Conservation (phyloP, 2,888 invertebrate genomes). For the Phlogophora meticulosa region DNA sequence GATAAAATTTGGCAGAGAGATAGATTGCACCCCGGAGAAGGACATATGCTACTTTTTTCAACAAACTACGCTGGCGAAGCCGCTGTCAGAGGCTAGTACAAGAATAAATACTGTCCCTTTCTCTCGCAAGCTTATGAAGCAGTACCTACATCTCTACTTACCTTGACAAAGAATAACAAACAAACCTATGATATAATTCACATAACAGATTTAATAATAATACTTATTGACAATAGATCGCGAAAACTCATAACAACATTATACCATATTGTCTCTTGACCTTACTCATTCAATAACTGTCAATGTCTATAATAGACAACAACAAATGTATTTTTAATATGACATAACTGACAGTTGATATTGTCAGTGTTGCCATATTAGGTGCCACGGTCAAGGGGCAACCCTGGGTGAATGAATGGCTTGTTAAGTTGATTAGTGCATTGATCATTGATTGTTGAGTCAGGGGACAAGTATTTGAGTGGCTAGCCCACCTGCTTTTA, state of each 20-base stretch:
- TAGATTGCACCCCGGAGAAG: too few species aligned
- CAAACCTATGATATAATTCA: not conserved
- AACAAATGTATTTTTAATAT: slow-evolving; percentile 40
- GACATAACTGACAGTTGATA: slow-evolving; percentile 53
- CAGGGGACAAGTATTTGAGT: slow-evolving; percentile 27
- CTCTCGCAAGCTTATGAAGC: too few species aligned
- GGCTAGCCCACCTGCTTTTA: slow-evolving; percentile 1
- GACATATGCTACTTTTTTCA: too few species aligned
- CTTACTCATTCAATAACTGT: slow-evolving; percentile 34
- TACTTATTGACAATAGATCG: slow-evolving; percentile 6
- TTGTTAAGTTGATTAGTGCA: slow-evolving; percentile 50
- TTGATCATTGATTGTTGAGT: slow-evolving; percentile 32
- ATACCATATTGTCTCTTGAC: slow-evolving; percentile 18
- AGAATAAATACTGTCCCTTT: too few species aligned
- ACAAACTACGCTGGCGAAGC: too few species aligned
- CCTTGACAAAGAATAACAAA: not conserved
- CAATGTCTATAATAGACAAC: slow-evolving; percentile 39
- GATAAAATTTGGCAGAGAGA: too few species aligned
- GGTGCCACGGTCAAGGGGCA: slow-evolving; percentile 53
- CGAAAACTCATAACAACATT: slow-evolving; percentile 9
- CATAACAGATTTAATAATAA: not conserved
- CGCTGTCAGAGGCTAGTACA: too few species aligned
- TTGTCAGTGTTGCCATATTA: slow-evolving; percentile 50
- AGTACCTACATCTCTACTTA: not conserved
- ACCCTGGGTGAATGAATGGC: slow-evolving; percentile 47